Evolutionary conservation across 2,888 invertebrate species (phyloP).

Genomic region (Uropetala carovei): DNA sequence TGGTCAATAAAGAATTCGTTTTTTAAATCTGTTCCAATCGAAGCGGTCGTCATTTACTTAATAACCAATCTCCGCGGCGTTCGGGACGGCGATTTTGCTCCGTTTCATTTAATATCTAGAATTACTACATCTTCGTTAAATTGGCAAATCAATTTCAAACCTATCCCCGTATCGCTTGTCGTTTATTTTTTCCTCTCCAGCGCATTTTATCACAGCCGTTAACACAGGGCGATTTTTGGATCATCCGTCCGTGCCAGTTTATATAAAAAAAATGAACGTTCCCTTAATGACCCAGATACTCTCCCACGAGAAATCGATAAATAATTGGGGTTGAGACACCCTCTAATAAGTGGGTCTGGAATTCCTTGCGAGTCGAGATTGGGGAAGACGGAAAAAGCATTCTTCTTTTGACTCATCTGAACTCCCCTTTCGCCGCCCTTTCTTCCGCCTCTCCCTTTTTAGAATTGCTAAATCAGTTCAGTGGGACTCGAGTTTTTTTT

Average conservation of each 20-base stretch:
- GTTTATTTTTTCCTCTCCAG: not conserved
- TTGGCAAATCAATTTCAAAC: no score
- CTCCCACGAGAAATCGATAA: conserved; percentile 11
- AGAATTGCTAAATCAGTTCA: conserved; percentile 35
- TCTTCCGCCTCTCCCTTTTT: not conserved
- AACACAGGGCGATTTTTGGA: not conserved
- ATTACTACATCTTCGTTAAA: no score
- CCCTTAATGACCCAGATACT: conserved; percentile 23
- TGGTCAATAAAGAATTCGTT: no score
- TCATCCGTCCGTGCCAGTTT: no score
- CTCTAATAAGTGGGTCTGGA: conserved; percentile 30
- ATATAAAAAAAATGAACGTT: no score
- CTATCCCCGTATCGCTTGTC: not conserved
- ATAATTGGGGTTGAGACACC: conserved; percentile 22
- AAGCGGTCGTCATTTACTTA: no score
- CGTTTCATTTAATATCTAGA: no score
- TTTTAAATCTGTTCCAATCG: no score
- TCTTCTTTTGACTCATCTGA: conserved; percentile 26
- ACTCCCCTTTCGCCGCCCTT: not conserved
- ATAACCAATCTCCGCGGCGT: no score
- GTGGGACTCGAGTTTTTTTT: not conserved
- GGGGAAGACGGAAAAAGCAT: conserved; percentile 10
- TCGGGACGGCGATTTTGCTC: no score
- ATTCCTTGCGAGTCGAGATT: conserved; percentile 12
- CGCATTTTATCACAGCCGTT: not conserved